Evolutionary conservation across 2,797 vertebrate species (phyloP).

Genomic region (Coregonus ussuriensis): DNA sequence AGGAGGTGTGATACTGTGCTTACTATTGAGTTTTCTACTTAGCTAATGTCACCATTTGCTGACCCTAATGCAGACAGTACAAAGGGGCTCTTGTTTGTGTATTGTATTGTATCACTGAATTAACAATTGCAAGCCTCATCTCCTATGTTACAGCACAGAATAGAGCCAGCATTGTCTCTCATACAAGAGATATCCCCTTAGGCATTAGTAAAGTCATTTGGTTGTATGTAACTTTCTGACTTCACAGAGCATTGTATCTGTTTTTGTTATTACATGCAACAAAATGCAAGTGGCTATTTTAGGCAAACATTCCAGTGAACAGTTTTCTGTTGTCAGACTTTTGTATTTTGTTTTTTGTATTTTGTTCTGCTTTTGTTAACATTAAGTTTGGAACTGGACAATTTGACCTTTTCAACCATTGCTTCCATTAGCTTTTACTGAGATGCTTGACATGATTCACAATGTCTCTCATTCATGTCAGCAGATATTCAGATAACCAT

Average conservation of each 20-base stretch:
- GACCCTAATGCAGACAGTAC: background rate
- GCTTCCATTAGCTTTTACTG: background rate
- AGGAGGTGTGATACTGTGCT: no score
- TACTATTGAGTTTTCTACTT: background rate
- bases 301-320: background rate
- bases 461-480: background rate
- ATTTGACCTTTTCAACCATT: no score
- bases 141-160: no score
- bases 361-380: background rate
- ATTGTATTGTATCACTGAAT: background rate
- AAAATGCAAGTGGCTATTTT: background rate
- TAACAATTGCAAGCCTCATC: no score
- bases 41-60: background rate
- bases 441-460: background rate
- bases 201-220: background rate
- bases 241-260: background rate
- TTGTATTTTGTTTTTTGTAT: background rate
- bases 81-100: background rate
- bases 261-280: conserved; percentile 5
- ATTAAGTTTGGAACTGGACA: no score
- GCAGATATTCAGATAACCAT: background rate
- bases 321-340: background rate
- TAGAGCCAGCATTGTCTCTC: no score
- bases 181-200: background rate
- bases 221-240: conserved; percentile 4